Percentiles rank a stretch among this genome's conserved stretches.
phyloP scores from a whole-genome alignment of 53 echinoderm and acorn worm genomes.

The Holothuria leucospilota region DNA sequence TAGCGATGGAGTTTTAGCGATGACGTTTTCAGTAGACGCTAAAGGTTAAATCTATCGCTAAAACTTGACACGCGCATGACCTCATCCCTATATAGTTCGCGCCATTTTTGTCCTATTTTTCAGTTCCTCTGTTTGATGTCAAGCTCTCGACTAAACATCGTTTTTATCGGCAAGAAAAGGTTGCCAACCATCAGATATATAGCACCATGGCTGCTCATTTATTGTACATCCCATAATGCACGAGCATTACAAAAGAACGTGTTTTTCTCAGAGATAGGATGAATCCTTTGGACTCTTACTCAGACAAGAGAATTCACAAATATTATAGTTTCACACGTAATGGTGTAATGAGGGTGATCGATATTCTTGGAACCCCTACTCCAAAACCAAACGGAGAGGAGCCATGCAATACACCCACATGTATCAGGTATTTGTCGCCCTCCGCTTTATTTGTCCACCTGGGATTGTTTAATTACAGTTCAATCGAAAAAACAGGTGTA shows the following conservation, averaged over 20 bases:
- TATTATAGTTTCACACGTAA: slow-evolving; percentile 6
- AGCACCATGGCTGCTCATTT: neutral
- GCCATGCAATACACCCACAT: neutral
- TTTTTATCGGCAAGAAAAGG: neutral
- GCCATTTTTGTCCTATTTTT: too few relatives aligned
- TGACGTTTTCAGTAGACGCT: too few relatives aligned
- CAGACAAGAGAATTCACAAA: slow-evolving; percentile 34
- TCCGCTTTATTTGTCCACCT: neutral
- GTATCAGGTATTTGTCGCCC: neutral
- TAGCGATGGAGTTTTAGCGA: too few relatives aligned
- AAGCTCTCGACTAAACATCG: neutral
- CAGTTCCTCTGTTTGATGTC: too few relatives aligned
- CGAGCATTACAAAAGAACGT: neutral
- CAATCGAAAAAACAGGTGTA: neutral
- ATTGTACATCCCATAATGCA: neutral
- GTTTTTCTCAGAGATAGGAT: neutral
- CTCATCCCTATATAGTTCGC: too few relatives aligned
- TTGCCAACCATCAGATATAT: neutral
- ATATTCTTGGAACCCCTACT: slow-evolving; percentile 1
- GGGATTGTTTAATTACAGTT: neutral
- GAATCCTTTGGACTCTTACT: slow-evolving; percentile 21
- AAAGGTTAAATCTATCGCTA: too few relatives aligned
- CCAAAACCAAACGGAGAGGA: neutral
- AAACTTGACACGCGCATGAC: too few relatives aligned
- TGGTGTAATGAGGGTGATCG: slow-evolving; percentile 8